These are phyloP conservation scores for Drosophila baimaii DNA, from an alignment of 1,140 invertebrate species.

Conservation along the genomic window DNA sequence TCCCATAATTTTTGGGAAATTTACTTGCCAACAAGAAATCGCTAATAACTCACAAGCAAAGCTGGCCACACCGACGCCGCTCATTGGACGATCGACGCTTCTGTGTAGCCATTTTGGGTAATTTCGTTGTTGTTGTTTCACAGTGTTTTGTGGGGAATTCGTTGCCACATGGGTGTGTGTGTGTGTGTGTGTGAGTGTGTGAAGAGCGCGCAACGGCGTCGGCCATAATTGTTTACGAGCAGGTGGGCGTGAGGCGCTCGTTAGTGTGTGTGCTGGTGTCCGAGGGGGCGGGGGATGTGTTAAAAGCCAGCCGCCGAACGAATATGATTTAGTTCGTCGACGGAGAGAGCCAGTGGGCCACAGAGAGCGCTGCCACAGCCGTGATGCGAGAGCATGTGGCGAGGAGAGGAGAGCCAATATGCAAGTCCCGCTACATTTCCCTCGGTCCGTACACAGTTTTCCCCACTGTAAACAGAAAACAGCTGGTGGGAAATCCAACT, in stretches of 20 bases:
- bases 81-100: slow-evolving; percentile 75
- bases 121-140: slow-evolving; percentile 64
- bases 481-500: slow-evolving; percentile 54
- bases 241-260: slow-evolving; percentile 65
- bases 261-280: slow-evolving; percentile 12
- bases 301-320: slow-evolving; percentile 55
- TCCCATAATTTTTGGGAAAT: too few species aligned
- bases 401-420: background rate
- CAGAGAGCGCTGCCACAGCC: background rate
- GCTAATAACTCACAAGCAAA: slow-evolving; percentile 13
- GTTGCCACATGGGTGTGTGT: slow-evolving; percentile 40
- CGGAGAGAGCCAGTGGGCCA: slow-evolving; percentile 14
- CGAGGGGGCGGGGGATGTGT: slow-evolving; percentile 19
- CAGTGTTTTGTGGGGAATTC: slow-evolving; percentile 52
- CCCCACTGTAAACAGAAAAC: slow-evolving; percentile 70
- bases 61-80: slow-evolving; percentile 48
- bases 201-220: slow-evolving; percentile 70
- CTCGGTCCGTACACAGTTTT: slow-evolving; percentile 5
- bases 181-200: slow-evolving; percentile 41
- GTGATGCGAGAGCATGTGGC: background rate
- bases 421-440: slow-evolving; percentile 12
- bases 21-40: background rate
- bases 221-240: slow-evolving; percentile 80
- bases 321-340: slow-evolving; percentile 43
- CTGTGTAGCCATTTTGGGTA: slow-evolving; percentile 76